Percentiles rank a stretch among this genome's conserved stretches.
These are phyloP conservation scores for Odontesthes bonariensis DNA, from an alignment of 2,113 vertebrate genomes.

Conservation along the genomic window DNA sequence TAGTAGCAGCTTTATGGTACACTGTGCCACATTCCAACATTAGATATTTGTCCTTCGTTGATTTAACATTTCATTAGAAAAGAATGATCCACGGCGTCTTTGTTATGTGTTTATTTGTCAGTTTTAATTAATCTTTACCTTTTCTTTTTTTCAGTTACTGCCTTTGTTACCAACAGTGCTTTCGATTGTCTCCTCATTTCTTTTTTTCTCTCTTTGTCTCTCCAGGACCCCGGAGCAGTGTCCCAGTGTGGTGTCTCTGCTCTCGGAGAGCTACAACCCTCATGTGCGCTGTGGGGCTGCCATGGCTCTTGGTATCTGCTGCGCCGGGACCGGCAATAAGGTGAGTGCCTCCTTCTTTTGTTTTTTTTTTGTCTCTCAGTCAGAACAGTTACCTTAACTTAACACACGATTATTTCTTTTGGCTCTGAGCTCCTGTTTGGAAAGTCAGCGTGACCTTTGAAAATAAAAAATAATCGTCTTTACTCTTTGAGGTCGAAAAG, in stretches of 20 bases:
- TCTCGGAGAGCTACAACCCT: conserved; percentile 99
- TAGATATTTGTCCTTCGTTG: too few species aligned
- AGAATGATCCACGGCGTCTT: too few species aligned
- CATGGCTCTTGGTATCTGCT: conserved; percentile 98
- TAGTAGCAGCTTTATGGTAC: too few species aligned
- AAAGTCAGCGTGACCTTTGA: neutral
- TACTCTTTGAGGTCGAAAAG: neutral
- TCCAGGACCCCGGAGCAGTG: conserved; percentile 97
- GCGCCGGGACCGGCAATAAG: conserved; percentile 98
- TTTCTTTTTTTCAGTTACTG: too few species aligned
- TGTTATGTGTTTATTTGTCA: too few species aligned
- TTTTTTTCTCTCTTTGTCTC: conserved; percentile 27
- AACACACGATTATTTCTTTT: neutral
- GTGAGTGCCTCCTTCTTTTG: conserved; percentile 68
- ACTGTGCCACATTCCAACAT: too few species aligned
- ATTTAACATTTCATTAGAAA: too few species aligned
- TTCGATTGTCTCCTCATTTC: neutral
- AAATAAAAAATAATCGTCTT: too few species aligned
- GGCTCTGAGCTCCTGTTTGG: neutral
- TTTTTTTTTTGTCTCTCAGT: too few species aligned
- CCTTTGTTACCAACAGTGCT: too few species aligned
- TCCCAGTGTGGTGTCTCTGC: conserved; percentile 95
- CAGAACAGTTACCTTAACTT: neutral
- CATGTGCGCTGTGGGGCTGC: conserved; percentile 98
- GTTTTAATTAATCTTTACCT: too few species aligned